phyloP scores from a whole-genome alignment of 35 echinoderm and acorn worm species.

The Eucidaris tribuloides region DNA sequence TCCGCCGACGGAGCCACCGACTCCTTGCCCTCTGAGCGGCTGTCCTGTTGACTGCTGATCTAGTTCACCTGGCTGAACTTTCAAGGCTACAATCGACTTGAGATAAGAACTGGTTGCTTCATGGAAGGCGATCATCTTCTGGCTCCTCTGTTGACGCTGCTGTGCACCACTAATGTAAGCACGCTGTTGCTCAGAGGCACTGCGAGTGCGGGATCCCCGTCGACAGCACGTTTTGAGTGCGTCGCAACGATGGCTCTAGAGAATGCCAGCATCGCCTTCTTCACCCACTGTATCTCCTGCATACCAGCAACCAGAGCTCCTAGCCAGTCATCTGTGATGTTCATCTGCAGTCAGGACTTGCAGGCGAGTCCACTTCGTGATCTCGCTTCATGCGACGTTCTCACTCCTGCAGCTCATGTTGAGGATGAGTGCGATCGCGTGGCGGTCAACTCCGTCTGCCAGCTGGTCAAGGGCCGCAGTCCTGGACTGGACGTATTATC shows the following conservation, averaged over 20 bases:
- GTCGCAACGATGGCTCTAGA: conserved; percentile 74
- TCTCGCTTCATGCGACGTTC: conserved; percentile 90
- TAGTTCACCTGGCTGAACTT: conserved; percentile 83
- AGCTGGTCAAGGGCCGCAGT: conserved; percentile 49
- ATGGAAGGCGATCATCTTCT: conserved; percentile 79
- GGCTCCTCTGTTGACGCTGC: conserved; percentile 82
- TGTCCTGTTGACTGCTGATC: conserved; percentile 77
- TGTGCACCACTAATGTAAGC: conserved; percentile 68
- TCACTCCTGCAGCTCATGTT: conserved; percentile 96
- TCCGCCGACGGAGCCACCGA: conserved; percentile 6
- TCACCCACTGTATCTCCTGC: conserved; percentile 71
- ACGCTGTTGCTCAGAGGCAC: conserved; percentile 34
- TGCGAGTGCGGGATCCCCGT: background rate
- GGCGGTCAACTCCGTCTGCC: conserved; percentile 57
- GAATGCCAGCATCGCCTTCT: conserved; percentile 81
- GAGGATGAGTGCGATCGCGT: conserved; percentile 86
- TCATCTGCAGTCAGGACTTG: conserved; percentile 51
- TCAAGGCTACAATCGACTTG: conserved; percentile 60
- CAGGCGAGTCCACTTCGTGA: conserved; percentile 42
- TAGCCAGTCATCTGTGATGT: conserved; percentile 96
- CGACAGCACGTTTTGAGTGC: conserved; percentile 50
- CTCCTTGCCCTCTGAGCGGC: conserved; percentile 39
- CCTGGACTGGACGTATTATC: conserved; percentile 17
- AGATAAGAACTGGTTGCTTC: conserved; percentile 88
- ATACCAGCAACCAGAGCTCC: conserved; percentile 82